Conservation (phyloP, 2,113 vertebrate species). For the Glareola pratincola region DNA sequence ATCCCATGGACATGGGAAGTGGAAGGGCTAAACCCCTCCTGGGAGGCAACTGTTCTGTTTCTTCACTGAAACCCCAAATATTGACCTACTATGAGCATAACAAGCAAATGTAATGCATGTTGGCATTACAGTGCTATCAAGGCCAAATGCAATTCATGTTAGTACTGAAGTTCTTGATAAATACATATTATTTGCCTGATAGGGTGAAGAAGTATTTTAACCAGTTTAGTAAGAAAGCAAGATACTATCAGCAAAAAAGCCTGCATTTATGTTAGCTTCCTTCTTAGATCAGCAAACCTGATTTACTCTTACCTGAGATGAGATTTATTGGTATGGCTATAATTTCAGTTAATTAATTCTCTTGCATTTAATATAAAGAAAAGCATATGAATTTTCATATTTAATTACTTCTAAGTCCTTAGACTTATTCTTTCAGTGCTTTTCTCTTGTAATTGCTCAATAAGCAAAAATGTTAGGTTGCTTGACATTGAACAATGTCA, state of each 20-base stretch:
- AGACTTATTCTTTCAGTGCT: not conserved
- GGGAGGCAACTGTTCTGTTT: accelerated
- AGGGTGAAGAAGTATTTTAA: not conserved
- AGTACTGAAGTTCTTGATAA: not conserved
- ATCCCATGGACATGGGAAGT: not conserved
- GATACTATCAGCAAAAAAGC: not conserved
- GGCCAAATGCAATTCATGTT: not conserved
- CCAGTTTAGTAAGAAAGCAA: accelerated
- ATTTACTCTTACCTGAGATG: not conserved
- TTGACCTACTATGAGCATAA: not conserved
- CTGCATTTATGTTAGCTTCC: not conserved
- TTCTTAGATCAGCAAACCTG: not conserved
- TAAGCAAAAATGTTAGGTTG: not conserved
- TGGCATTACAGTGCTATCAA: not conserved
- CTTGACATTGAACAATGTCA: not conserved
- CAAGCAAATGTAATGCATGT: not conserved
- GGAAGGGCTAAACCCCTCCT: accelerated
- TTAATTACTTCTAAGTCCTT: not conserved
- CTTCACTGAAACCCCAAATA: not conserved
- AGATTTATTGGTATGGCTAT: not conserved
- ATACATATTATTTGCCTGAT: not conserved
- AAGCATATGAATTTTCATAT: not conserved
- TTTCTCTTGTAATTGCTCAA: not conserved
- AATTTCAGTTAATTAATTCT: not conserved
- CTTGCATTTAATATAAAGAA: not conserved